Percentiles rank a stretch among this genome's conserved stretches.
Evolutionary conservation across 2,113 vertebrate species (phyloP).

Genomic region (Eulemur macaco): DNA sequence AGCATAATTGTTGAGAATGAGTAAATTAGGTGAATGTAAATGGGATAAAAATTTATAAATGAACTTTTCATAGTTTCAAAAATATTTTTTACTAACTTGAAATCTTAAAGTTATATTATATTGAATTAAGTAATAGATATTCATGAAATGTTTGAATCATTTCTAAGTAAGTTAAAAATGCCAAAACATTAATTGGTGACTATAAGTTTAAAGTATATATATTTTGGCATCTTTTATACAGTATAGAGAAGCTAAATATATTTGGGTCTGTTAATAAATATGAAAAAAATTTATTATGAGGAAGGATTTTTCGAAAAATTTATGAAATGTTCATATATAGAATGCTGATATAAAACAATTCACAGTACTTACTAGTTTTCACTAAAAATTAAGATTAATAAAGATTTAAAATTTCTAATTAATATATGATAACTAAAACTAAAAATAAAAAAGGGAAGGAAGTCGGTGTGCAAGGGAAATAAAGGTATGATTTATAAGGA

Average conservation of each 20-base stretch:
- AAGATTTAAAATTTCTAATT: too few relatives aligned
- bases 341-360: not conserved
- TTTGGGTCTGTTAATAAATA: too few relatives aligned
- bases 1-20: not conserved
- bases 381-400: too few relatives aligned
- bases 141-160: not conserved
- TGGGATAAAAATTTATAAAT: not conserved
- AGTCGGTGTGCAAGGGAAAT: not conserved
- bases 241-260: not conserved
- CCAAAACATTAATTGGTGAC: not conserved
- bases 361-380: not conserved
- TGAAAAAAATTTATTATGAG: not conserved
- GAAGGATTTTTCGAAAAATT: not conserved
- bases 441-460: not conserved
- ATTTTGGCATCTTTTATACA: not conserved
- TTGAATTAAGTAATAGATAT: not conserved
- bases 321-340: not conserved
- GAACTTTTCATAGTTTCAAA: not conserved
- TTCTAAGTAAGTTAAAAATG: not conserved
- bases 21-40: not conserved
- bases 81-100: not conserved
- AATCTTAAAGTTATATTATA: not conserved
- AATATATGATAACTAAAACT: too few relatives aligned
- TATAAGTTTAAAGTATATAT: not conserved
- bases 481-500: not conserved